These are phyloP conservation scores for Zoanthus sociatus DNA, from an alignment of 92 coral and sea anemone species.

Conservation along the genomic window DNA sequence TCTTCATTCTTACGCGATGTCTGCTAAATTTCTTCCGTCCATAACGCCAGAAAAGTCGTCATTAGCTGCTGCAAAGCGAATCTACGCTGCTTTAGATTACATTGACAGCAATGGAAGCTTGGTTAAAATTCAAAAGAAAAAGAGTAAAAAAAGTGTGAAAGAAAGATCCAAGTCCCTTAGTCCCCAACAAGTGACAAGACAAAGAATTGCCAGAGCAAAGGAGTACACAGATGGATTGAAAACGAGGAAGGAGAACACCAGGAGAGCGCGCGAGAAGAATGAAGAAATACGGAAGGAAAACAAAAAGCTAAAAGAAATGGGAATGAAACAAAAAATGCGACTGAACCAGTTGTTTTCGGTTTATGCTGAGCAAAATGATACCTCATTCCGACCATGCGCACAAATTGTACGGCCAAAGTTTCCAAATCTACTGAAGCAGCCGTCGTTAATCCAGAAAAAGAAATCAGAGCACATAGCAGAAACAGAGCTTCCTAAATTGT, in stretches of 20 bases:
- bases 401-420: slow-evolving; percentile 78
- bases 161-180: slow-evolving; percentile 34
- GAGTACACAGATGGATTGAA: slow-evolving; percentile 71
- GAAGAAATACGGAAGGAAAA: slow-evolving; percentile 45
- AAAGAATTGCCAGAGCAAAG: slow-evolving; percentile 68
- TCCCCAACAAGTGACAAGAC: slow-evolving; percentile 41
- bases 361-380: slow-evolving; percentile 88
- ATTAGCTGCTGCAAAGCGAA: slow-evolving; percentile 71
- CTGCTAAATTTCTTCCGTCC: slow-evolving; percentile 62
- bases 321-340: slow-evolving; percentile 76
- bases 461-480: slow-evolving; percentile 3
- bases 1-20: slow-evolving; percentile 13
- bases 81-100: slow-evolving; percentile 74
- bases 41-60: slow-evolving; percentile 68
- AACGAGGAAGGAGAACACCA: slow-evolving; percentile 62
- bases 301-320: slow-evolving; percentile 61
- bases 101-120: slow-evolving; percentile 56
- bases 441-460: slow-evolving; percentile 56
- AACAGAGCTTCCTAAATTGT: slow-evolving; percentile 53
- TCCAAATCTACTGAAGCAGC: slow-evolving; percentile 76
- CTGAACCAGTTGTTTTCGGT: slow-evolving; percentile 77
- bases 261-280: slow-evolving; percentile 56
- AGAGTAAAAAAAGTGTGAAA: slow-evolving; percentile 52
- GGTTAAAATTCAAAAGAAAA: slow-evolving; percentile 41
- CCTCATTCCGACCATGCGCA: slow-evolving; percentile 79